Evolutionary conservation across 2,113 vertebrate species (phyloP).

Genomic region (Pseudorhombus dupliciocellatus): DNA sequence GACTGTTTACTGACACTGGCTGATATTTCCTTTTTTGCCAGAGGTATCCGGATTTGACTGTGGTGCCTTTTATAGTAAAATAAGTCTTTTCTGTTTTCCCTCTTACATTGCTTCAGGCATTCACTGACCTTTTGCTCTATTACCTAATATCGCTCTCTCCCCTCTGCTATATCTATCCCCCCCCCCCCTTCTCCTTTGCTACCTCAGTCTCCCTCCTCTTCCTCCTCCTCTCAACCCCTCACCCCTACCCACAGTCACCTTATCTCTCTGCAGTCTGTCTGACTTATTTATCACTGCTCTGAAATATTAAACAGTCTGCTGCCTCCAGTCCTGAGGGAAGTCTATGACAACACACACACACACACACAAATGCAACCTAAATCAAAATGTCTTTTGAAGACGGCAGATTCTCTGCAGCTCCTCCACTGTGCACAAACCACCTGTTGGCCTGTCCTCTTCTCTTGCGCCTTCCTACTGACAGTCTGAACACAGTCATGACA

Average conservation of each 20-base stretch:
- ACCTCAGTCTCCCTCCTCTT: conserved; percentile 8
- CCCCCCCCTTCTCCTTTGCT: conserved; percentile 27
- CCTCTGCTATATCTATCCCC: conserved; percentile 40
- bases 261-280: conserved; percentile 78
- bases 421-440: background rate
- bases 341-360: conserved; percentile 18
- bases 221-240: conserved; percentile 30
- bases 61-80: conserved; percentile 8
- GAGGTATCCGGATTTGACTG: conserved; percentile 1
- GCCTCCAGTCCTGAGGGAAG: conserved; percentile 63
- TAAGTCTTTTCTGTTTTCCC: conserved; percentile 1
- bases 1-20: background rate
- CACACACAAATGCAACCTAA: conserved; percentile 2
- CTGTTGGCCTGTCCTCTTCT: background rate
- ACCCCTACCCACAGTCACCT: conserved; percentile 65
- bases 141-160: conserved; percentile 21
- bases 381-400: conserved; percentile 18
- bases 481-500: conserved; percentile 14
- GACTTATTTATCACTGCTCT: conserved; percentile 79
- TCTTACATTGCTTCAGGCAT: conserved; percentile 13
- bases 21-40: background rate
- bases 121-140: conserved; percentile 57
- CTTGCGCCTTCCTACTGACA: conserved; percentile 16
- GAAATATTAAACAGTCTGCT: conserved; percentile 79
- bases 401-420: conserved; percentile 1